phyloP scores from a whole-genome alignment of 2,888 invertebrate genomes.

The Hypselothyrea guttata region DNA sequence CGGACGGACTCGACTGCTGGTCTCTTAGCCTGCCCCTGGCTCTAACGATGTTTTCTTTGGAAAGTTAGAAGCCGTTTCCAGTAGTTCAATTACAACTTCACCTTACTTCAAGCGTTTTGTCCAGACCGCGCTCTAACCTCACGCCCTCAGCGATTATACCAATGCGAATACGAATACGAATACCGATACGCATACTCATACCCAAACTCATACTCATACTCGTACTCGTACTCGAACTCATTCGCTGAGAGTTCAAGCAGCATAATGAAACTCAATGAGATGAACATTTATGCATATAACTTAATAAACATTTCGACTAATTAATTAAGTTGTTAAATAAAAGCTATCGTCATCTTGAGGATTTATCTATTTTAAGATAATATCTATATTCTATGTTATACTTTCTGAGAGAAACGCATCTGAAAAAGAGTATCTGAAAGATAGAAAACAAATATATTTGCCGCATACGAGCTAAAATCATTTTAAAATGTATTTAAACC shows the following conservation, averaged over 20 bases:
- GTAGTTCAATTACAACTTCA: conserved; percentile 76
- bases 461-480: too few species aligned
- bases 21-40: conserved; percentile 27
- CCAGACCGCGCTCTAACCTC: conserved; percentile 15
- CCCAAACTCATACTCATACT: conserved; percentile 8
- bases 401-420: too few species aligned
- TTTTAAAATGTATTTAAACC: too few species aligned
- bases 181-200: conserved; percentile 4
- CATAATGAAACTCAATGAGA: neutral
- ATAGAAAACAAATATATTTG: too few species aligned
- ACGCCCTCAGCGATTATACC: conserved; percentile 14
- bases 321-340: neutral
- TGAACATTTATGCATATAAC: neutral
- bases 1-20: neutral
- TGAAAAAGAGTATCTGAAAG: too few species aligned
- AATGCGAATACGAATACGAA: neutral
- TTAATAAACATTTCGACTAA: neutral
- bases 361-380: too few species aligned
- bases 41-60: conserved; percentile 75
- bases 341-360: neutral
- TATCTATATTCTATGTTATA: too few species aligned
- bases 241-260: neutral
- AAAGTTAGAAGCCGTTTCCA: conserved; percentile 74
- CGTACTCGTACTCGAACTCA: conserved; percentile 5
- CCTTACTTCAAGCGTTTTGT: conserved; percentile 69